These are phyloP conservation scores for Trigoniulus corallinus DNA, from an alignment of 1,140 invertebrate species.

Conservation along the genomic window DNA sequence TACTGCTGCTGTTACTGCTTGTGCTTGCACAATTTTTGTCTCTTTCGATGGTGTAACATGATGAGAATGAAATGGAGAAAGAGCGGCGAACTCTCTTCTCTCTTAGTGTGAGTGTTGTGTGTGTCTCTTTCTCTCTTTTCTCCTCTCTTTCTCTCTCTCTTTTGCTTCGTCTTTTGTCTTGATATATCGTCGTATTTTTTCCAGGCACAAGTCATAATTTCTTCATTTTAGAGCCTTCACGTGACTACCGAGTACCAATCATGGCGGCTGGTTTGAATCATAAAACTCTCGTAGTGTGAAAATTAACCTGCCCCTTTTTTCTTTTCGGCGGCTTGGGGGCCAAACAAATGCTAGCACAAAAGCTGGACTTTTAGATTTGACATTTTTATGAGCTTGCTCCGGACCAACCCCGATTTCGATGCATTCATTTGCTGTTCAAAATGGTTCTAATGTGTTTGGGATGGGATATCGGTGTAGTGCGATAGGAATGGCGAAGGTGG, in stretches of 20 bases:
- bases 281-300: conserved; percentile 9
- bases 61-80: too few species aligned
- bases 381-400: conserved; percentile 1
- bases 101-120: too few species aligned
- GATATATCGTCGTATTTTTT: conserved; percentile 8
- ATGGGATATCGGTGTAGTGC: neutral
- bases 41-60: too few species aligned
- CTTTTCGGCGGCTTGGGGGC: neutral
- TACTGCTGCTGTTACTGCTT: too few species aligned
- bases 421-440: neutral
- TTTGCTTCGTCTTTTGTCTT: conserved; percentile 1
- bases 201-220: conserved; percentile 9
- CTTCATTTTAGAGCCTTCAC: conserved; percentile 10
- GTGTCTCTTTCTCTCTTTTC: too few species aligned
- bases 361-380: conserved; percentile 1
- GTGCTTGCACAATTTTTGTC: too few species aligned
- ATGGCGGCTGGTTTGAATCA: conserved; percentile 6
- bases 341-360: neutral
- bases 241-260: conserved; percentile 7
- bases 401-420: neutral
- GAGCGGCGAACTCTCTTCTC: too few species aligned
- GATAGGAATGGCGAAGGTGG: neutral
- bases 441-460: neutral
- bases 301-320: conserved; percentile 1
- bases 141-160: neutral